Evolutionary conservation across 2,797 vertebrate species (phyloP).

Genomic region (Hypotaenidia okinawae): DNA sequence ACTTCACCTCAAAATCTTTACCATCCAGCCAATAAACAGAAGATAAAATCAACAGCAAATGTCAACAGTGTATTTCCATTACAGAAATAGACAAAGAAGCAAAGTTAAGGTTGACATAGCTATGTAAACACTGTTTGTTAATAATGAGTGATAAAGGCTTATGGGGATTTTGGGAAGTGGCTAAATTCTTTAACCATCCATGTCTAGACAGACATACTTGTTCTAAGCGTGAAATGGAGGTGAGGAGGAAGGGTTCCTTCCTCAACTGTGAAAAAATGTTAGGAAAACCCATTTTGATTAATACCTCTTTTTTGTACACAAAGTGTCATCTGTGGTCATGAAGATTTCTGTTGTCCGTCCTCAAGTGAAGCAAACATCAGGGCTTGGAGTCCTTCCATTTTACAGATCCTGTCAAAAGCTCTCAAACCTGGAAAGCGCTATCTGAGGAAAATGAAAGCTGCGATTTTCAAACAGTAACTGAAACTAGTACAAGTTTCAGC

Average conservation of each 20-base stretch:
- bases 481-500: not conserved
- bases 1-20: not conserved
- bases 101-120: not conserved
- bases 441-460: not conserved
- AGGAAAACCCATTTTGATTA: not conserved
- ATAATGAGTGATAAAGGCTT: not conserved
- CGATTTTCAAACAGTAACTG: not conserved
- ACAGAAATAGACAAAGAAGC: not conserved
- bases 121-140: not conserved
- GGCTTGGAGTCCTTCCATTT: not conserved
- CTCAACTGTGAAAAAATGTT: not conserved
- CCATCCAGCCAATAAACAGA: not conserved
- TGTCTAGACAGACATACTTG: not conserved
- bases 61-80: not conserved
- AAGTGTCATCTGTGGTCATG: rapidly evolving
- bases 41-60: not conserved
- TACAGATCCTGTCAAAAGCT: not conserved
- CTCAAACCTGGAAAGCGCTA: not conserved
- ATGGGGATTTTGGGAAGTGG: not conserved
- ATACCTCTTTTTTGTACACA: not conserved
- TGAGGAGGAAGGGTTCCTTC: not conserved
- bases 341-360: not conserved
- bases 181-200: not conserved
- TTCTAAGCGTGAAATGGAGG: not conserved
- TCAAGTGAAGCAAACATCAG: not conserved